These are phyloP conservation scores for Silurus aristotelis DNA, from an alignment of 2,797 vertebrate species.

Conservation along the genomic window DNA sequence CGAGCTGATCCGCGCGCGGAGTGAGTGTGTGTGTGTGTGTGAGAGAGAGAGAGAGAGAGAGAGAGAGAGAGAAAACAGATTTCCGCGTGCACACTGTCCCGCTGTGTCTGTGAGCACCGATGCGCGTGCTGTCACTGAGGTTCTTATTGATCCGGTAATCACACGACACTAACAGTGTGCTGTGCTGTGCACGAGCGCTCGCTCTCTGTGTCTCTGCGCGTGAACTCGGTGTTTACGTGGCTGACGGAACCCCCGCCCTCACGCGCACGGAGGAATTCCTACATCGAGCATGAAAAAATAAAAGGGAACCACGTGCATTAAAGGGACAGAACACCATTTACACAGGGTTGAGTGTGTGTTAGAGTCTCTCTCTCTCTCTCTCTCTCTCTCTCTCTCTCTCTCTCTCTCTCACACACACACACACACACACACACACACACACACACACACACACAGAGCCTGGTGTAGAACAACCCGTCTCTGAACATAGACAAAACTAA, in stretches of 20 bases:
- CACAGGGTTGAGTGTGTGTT: neutral
- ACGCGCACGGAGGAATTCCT: neutral
- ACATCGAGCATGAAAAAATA: neutral
- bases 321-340: neutral
- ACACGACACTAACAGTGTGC: no score
- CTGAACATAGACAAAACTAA: no score
- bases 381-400: no score
- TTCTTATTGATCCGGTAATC: neutral
- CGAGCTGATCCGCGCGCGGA: neutral
- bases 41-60: no score
- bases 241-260: neutral
- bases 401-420: no score
- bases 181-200: neutral
- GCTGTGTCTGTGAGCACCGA: neutral
- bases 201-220: neutral
- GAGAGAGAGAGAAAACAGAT: neutral
- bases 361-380: no score
- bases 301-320: neutral
- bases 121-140: neutral
- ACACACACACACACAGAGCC: no score
- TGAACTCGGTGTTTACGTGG: slow-evolving; percentile 23
- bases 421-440: no score
- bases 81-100: neutral
- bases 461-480: no score
- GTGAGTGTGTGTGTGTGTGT: no score